Percentiles rank a stretch among this genome's conserved stretches.
phyloP scores from a whole-genome alignment of 2,888 invertebrate species.

The Ctenicera cuprea region DNA sequence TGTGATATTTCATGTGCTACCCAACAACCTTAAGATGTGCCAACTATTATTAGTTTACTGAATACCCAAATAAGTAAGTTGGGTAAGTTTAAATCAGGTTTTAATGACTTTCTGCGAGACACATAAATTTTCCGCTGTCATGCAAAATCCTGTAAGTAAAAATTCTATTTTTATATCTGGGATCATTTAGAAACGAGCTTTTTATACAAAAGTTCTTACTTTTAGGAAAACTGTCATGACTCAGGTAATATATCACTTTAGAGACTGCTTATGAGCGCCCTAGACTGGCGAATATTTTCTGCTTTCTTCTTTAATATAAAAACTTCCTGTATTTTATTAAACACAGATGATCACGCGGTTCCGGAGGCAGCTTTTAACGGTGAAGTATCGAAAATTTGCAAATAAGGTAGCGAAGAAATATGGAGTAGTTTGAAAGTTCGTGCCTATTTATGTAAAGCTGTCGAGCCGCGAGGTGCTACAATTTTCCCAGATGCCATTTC shows the following conservation, averaged over 20 bases:
- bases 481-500: constrained; percentile 40
- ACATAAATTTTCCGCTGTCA: constrained; percentile 46
- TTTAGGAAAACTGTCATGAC: constrained; percentile 46
- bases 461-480: constrained; percentile 35
- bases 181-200: constrained; percentile 46
- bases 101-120: constrained; percentile 33
- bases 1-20: no score
- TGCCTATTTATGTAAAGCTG: constrained; percentile 38
- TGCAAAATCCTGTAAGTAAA: constrained; percentile 42
- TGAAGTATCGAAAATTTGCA: constrained; percentile 31
- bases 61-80: not conserved
- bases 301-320: constrained; percentile 43
- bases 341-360: constrained; percentile 34
- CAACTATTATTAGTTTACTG: not conserved
- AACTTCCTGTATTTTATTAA: constrained; percentile 43
- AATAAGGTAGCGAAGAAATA: constrained; percentile 25
- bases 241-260: constrained; percentile 48
- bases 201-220: constrained; percentile 46
- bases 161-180: constrained; percentile 49
- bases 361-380: constrained; percentile 20
- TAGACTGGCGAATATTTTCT: constrained; percentile 38
- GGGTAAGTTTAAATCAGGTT: constrained; percentile 9
- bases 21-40: no score
- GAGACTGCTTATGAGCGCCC: constrained; percentile 34
- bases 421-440: constrained; percentile 30